These are phyloP conservation scores for Drosophila biarmipes DNA, from an alignment of 1,140 invertebrate genomes.

Conservation along the genomic window DNA sequence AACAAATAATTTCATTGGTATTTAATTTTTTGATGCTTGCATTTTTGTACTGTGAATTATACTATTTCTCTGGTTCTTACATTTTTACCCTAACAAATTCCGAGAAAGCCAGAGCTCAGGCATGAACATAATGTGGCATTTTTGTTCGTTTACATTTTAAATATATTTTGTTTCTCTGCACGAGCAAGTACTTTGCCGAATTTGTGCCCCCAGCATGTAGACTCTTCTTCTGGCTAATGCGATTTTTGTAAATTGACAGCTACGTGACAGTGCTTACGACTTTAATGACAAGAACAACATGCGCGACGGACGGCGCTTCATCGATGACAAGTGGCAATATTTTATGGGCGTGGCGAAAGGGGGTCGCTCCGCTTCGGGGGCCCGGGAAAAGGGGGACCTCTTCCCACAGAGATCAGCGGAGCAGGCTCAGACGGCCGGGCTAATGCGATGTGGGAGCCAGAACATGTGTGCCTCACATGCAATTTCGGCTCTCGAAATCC, in stretches of 20 bases:
- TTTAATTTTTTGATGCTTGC: too few relatives aligned
- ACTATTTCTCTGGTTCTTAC: too few relatives aligned
- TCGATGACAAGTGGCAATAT: conserved; percentile 72
- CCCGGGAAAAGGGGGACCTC: background rate
- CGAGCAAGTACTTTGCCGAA: conserved; percentile 23
- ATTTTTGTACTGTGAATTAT: too few relatives aligned
- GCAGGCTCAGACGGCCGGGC: conserved; percentile 15
- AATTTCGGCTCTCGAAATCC: conserved; percentile 29
- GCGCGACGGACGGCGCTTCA: conserved; percentile 21
- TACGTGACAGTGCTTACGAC: conserved; percentile 76
- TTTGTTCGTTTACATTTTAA: background rate
- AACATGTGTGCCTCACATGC: conserved; percentile 75
- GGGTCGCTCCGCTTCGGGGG: too few relatives aligned
- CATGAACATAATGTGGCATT: too few relatives aligned
- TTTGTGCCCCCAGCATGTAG: conserved; percentile 30
- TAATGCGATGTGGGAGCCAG: conserved; percentile 23
- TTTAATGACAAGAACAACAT: conserved; percentile 77
- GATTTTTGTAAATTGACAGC: conserved; percentile 80
- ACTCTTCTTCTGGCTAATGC: conserved; percentile 63
- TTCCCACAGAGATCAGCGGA: conserved; percentile 65
- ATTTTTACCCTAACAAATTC: too few relatives aligned
- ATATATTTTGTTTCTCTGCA: background rate
- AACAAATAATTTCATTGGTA: too few relatives aligned
- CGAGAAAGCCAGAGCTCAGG: too few relatives aligned
- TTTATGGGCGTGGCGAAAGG: conserved; percentile 29